Conservation (phyloP, 2,113 vertebrate species). For the Mystacornis crossleyi region DNA sequence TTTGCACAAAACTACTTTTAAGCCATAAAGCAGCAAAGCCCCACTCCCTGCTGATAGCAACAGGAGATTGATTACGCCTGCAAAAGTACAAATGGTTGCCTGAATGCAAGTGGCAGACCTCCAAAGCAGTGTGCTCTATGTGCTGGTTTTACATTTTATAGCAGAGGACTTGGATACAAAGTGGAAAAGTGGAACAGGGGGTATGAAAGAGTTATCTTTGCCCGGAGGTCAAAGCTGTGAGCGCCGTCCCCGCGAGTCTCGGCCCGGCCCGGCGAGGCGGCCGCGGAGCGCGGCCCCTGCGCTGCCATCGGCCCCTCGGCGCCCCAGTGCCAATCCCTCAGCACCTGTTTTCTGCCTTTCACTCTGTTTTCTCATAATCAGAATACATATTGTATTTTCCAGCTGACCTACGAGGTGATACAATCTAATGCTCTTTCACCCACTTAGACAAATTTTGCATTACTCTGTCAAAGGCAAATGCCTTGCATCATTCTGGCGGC, state of each 20-base stretch:
- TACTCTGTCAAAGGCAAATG: not conserved
- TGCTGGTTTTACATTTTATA: constrained; percentile 63
- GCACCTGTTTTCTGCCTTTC: constrained; percentile 31
- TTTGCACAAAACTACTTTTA: constrained; percentile 79
- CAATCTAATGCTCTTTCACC: not conserved
- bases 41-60: constrained; percentile 84
- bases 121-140: constrained; percentile 61
- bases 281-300: not conserved
- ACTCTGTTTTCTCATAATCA: not conserved
- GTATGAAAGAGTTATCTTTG: constrained; percentile 48
- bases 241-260: not conserved
- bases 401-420: constrained; percentile 7
- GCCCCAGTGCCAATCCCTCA: fast-evolving
- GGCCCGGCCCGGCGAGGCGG: not conserved
- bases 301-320: not conserved
- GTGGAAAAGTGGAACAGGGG: constrained; percentile 22
- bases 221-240: constrained; percentile 44
- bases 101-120: constrained; percentile 78
- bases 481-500: not conserved
- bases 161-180: constrained; percentile 35
- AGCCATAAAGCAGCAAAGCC: constrained; percentile 62
- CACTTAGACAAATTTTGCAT: not conserved
- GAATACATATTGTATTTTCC: constrained; percentile 33
- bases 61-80: constrained; percentile 86
- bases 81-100: constrained; percentile 86